Conservation (phyloP, 2,113 vertebrate species). For the Arenaria interpres region DNA sequence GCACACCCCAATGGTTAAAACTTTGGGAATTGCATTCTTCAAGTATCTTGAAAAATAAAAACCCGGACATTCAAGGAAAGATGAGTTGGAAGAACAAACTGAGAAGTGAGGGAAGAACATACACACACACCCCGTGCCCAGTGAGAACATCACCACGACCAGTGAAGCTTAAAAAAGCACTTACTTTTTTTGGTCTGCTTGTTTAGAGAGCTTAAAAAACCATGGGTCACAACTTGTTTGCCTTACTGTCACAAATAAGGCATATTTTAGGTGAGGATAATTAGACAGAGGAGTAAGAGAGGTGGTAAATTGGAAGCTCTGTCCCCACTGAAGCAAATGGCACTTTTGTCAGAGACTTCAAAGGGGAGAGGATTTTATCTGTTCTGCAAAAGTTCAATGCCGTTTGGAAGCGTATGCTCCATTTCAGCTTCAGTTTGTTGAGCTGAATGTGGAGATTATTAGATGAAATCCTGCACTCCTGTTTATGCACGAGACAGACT, state of each 20-base stretch:
- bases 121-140: not conserved
- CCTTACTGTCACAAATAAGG: not conserved
- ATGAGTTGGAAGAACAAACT: not conserved
- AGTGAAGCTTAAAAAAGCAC: not conserved
- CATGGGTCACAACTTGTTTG: not conserved
- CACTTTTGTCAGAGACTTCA: not conserved
- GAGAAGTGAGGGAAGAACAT: not conserved
- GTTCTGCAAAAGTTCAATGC: not conserved
- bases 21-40: not conserved
- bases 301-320: not conserved
- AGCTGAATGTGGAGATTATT: not conserved
- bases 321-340: not conserved
- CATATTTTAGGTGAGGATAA: not conserved
- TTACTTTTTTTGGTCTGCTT: not conserved
- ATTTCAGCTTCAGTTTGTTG: not conserved
- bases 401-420: not conserved
- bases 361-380: not conserved
- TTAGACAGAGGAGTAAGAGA: not conserved
- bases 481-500: not conserved
- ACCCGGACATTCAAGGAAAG: not conserved
- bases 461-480: not conserved
- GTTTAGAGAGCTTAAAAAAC: not conserved
- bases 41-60: constrained; percentile 35
- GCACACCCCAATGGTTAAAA: not conserved
- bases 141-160: not conserved